Percentiles rank a stretch among this genome's conserved stretches.
These are phyloP conservation scores for Hemicentrotus pulcherrimus DNA, from an alignment of 35 echinoderm and acorn worm species.

Conservation along the genomic window DNA sequence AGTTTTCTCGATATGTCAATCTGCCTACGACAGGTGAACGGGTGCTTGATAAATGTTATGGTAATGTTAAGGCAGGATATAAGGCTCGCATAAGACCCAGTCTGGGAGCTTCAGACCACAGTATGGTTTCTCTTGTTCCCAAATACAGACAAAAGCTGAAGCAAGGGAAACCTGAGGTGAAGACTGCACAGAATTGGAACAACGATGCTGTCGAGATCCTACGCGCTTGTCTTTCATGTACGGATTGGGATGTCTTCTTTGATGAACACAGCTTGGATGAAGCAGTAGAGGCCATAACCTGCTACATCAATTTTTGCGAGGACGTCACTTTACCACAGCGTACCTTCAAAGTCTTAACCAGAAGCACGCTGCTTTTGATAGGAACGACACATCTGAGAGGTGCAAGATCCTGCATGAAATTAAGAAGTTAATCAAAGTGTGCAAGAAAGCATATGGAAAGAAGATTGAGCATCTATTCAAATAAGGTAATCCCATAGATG, in stretches of 20 bases:
- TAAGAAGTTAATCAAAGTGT: background rate
- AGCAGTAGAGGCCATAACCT: slow-evolving; percentile 47
- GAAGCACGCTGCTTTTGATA: background rate
- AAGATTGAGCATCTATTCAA: background rate
- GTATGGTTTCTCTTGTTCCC: slow-evolving; percentile 32
- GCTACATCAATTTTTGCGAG: slow-evolving; percentile 71
- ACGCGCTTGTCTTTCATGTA: slow-evolving; percentile 55
- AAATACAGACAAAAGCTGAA: slow-evolving; percentile 51
- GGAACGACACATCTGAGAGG: background rate
- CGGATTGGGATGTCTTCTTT: slow-evolving; percentile 66
- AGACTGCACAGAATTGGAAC: background rate
- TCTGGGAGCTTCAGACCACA: slow-evolving; percentile 29
- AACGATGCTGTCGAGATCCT: slow-evolving; percentile 30
- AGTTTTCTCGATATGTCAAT: slow-evolving; percentile 5
- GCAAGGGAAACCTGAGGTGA: background rate
- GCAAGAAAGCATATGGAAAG: slow-evolving; percentile 40
- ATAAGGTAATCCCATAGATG: background rate
- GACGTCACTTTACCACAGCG: slow-evolving; percentile 51
- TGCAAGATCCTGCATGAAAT: background rate
- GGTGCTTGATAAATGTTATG: slow-evolving; percentile 37
- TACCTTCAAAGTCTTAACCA: slow-evolving; percentile 35
- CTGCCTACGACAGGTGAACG: background rate
- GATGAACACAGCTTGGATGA: slow-evolving; percentile 55
- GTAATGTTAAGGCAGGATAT: background rate
- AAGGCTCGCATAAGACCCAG: background rate